Conservation (phyloP, 2,888 invertebrate genomes). For the Chouioia cunea region DNA sequence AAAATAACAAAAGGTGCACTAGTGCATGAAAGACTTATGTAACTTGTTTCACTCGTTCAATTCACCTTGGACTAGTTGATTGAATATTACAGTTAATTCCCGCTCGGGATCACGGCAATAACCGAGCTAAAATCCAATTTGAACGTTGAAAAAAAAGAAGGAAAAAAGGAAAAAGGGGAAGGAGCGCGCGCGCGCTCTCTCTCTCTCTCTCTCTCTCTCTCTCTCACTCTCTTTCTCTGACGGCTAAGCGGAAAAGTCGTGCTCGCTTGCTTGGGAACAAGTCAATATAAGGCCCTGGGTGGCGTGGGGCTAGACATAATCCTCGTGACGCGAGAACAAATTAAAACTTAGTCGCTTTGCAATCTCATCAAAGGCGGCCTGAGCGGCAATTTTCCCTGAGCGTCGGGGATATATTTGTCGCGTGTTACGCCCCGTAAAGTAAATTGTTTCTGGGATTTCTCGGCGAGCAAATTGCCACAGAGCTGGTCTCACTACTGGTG, state of each 20-base stretch:
- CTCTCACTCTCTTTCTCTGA: too few species aligned
- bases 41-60: too few species aligned
- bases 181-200: too few species aligned
- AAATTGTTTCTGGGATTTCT: constrained; percentile 63
- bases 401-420: constrained; percentile 58
- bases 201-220: too few species aligned
- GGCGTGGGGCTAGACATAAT: constrained; percentile 54
- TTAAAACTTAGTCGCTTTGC: constrained; percentile 63
- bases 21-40: too few species aligned
- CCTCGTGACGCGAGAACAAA: constrained; percentile 60
- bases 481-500: too few species aligned
- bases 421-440: constrained; percentile 57
- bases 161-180: neutral
- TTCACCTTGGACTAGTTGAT: too few species aligned
- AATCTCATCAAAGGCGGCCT: constrained; percentile 58
- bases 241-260: neutral
- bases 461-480: constrained; percentile 54
- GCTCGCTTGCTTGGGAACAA: constrained; percentile 32
- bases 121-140: too few species aligned
- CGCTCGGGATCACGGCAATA: too few species aligned
- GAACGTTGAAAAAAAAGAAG: too few species aligned
- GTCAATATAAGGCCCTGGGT: constrained; percentile 52
- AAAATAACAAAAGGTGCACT: too few species aligned
- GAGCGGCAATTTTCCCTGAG: constrained; percentile 58
- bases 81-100: too few species aligned